A percentile compares a stretch with the other conserved stretches of the same genome.
Conservation (phyloP, 2,113 vertebrate genomes). For the Burhinus bistriatus region DNA sequence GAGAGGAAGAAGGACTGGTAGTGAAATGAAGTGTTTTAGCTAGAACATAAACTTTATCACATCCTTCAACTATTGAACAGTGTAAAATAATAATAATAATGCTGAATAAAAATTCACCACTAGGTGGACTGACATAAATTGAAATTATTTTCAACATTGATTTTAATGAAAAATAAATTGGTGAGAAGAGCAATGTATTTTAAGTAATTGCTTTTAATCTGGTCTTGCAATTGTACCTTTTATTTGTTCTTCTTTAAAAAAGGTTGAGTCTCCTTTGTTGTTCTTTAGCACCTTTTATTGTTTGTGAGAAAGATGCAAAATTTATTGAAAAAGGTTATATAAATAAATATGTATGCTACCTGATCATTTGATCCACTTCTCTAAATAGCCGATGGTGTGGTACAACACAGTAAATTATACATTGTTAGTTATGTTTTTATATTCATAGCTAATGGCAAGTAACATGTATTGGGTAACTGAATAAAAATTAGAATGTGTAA, state of each 20-base stretch:
- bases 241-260: neutral
- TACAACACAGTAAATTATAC: neutral
- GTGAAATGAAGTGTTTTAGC: neutral
- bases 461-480: neutral
- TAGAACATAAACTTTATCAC: neutral
- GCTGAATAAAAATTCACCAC: neutral
- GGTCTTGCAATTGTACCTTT: neutral
- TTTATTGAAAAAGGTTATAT: neutral
- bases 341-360: neutral
- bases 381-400: neutral
- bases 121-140: neutral
- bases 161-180: neutral
- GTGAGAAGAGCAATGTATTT: neutral
- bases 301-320: neutral
- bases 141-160: neutral
- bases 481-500: neutral
- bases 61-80: neutral
- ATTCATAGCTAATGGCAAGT: neutral
- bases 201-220: neutral
- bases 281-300: neutral
- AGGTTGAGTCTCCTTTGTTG: neutral
- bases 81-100: neutral
- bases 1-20: neutral
- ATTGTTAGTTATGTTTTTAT: neutral
- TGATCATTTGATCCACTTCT: neutral